A percentile compares a stretch with the other conserved stretches of the same genome.
Conservation (phyloP, 1,140 invertebrate genomes). For the Drosophila sechellia region DNA sequence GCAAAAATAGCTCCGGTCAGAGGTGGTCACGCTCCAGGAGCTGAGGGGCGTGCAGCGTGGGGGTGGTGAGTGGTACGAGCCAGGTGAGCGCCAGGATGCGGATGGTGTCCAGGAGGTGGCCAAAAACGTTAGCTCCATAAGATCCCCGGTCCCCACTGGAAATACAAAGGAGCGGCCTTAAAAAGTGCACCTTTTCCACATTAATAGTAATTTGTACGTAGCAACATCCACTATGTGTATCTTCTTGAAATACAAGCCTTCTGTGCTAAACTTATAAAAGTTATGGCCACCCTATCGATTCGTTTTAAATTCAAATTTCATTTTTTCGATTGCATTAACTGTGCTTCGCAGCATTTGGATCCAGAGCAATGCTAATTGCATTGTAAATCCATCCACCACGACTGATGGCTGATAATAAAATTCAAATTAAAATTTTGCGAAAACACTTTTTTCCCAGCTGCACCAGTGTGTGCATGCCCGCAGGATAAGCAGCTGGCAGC, state of each 20-base stretch:
- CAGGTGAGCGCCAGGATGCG: neutral
- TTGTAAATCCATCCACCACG: constrained; percentile 2
- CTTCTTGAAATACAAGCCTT: no score
- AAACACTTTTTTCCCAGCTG: neutral
- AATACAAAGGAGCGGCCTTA: no score
- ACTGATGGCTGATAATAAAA: neutral
- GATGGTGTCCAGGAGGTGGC: constrained; percentile 1
- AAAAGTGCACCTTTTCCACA: no score
- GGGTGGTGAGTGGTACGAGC: no score
- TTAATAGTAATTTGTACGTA: no score
- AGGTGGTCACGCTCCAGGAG: constrained; percentile 16
- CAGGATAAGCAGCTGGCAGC: neutral
- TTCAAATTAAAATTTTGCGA: constrained; percentile 3
- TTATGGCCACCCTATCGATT: no score
- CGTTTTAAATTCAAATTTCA: no score
- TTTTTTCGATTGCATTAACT: neutral
- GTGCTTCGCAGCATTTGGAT: neutral
- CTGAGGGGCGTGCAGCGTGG: neutral
- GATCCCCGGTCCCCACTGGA: no score
- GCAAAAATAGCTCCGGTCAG: constrained; percentile 56
- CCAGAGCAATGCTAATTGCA: constrained; percentile 2
- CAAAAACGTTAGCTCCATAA: neutral
- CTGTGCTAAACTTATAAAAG: no score
- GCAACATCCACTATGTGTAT: no score
- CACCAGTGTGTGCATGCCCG: constrained; percentile 6